Evolutionary conservation across 2,113 vertebrate genomes (phyloP).

Genomic region (Boulengeromyrus knoepffleri): DNA sequence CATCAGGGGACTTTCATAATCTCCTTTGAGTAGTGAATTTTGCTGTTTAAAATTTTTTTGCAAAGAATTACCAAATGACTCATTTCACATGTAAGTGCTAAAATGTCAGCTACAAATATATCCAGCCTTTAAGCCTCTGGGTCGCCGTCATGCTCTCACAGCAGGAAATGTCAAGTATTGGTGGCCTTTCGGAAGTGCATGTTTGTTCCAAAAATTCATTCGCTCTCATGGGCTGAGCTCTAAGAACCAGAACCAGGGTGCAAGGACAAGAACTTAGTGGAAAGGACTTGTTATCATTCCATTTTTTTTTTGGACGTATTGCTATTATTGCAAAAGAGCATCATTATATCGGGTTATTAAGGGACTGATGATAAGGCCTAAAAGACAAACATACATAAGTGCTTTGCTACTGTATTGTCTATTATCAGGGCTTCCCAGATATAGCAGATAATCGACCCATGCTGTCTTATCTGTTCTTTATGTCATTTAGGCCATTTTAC

Average conservation of each 20-base stretch:
- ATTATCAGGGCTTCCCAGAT: background rate
- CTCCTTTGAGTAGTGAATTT: background rate
- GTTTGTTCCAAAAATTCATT: background rate
- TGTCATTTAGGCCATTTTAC: background rate
- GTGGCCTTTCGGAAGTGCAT: background rate
- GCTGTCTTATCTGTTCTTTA: background rate
- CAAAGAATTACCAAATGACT: background rate
- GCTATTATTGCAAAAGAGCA: background rate
- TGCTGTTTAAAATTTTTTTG: background rate
- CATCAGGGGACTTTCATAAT: background rate
- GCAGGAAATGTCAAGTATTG: constrained; percentile 2
- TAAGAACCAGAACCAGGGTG: background rate
- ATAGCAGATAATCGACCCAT: background rate
- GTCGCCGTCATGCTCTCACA: background rate
- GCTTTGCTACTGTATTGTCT: background rate
- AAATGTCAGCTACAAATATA: background rate
- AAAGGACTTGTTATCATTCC: background rate
- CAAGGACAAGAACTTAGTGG: background rate
- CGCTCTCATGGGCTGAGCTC: background rate
- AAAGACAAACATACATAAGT: background rate
- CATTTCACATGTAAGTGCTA: background rate
- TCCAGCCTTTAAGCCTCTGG: background rate
- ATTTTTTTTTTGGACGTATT: background rate
- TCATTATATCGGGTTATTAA: background rate
- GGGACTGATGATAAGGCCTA: background rate